Base-by-base conservation (phyloP, 2,113 vertebrate species). In the Hypanus sabinus region DNA sequence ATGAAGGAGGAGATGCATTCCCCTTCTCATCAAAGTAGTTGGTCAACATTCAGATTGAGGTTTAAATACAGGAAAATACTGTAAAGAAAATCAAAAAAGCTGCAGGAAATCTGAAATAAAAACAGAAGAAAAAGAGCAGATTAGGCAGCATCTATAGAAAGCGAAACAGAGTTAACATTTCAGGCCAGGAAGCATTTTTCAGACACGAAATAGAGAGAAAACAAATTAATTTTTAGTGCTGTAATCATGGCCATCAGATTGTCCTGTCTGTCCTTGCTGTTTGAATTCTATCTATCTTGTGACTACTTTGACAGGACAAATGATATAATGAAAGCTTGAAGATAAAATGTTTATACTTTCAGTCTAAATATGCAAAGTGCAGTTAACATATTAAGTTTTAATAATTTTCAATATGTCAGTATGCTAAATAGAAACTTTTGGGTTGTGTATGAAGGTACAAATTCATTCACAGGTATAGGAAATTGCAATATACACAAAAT, bases 311-410 rank as follows among this genome's bases (percentile, higher is more conserved):
- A 38, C 38, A 83, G 12, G n/a, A 83, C 16, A 83, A 46, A 83
- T 83, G 18, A 83, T 83, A 55, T 83, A 3, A 38, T 55, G 36
- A 20, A 38, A 46, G 36, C 38, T 38, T 55, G 36, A 9, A 22
- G 80, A 83, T 83, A 55, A 46, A 83, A 8, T 24, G 80, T 55
- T 83, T 83, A 83, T 83, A 83, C 55, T 83, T 83, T 83, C n/a
- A n/a, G 38, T 46, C 80, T 55, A 46, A 83, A 83, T 55, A 22
- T 46, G 7, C 22, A 38, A 46, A 83, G 36, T 55, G 9, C 80
- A 1, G 18, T 55, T 20, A 55, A 55, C 18, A 55, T 22, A 83
- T 83, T 83, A 46, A 55, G 55, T 83, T 22, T 83, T 83, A 22
- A 83, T 20, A 22, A 46, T 55, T 83, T 83, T 83, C 38, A 46